These are phyloP conservation scores for Spizella passerina DNA, from an alignment of 2,797 vertebrate species.

Conservation along the genomic window DNA sequence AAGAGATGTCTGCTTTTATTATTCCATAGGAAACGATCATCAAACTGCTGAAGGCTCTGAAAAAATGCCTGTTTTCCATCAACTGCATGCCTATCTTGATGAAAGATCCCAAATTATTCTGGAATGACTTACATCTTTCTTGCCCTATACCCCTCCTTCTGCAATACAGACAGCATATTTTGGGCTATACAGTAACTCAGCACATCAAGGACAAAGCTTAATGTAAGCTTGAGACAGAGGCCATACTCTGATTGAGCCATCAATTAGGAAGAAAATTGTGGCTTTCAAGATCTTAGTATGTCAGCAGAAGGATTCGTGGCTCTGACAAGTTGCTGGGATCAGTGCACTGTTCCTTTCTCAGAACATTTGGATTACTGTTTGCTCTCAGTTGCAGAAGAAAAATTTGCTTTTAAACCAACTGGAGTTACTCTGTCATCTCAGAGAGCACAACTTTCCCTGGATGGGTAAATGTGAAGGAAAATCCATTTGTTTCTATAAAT, in stretches of 20 bases:
- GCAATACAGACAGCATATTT: constrained; percentile 17
- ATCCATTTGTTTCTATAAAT: constrained; percentile 64
- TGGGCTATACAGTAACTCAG: constrained; percentile 29
- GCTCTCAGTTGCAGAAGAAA: neutral
- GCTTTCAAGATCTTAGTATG: constrained; percentile 61
- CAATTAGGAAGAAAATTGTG: constrained; percentile 72
- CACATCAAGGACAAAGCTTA: constrained; percentile 63
- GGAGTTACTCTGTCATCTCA: neutral
- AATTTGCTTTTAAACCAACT: constrained; percentile 2
- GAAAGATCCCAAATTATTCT: constrained; percentile 4
- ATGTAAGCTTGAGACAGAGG: constrained; percentile 67
- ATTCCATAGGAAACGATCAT: neutral
- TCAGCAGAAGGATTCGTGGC: constrained; percentile 33
- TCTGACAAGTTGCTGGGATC: constrained; percentile 41
- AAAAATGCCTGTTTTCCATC: constrained; percentile 59
- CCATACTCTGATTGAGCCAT: constrained; percentile 65
- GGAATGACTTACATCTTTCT: constrained; percentile 2
- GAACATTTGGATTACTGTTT: constrained; percentile 38
- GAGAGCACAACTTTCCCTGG: neutral
- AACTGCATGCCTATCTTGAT: neutral
- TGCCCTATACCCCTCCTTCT: neutral
- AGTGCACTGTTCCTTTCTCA: constrained; percentile 38
- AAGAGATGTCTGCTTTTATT: constrained; percentile 28
- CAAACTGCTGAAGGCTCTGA: constrained; percentile 35
- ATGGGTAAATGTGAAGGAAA: constrained; percentile 47